phyloP scores from a whole-genome alignment of 2,797 vertebrate species.

The Lithobates pipiens region DNA sequence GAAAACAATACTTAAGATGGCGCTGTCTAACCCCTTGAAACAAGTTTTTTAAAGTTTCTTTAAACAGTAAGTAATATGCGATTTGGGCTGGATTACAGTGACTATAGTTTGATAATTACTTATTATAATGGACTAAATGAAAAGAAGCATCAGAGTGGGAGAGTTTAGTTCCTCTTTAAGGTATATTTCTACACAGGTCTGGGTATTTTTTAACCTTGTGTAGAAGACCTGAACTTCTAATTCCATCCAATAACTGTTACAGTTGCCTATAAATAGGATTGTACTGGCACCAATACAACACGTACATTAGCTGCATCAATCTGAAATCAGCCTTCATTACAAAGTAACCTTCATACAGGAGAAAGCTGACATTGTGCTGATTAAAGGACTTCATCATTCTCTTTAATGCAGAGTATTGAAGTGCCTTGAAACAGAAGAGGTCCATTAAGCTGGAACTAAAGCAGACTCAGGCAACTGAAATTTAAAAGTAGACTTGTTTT shows the following conservation, averaged over 20 bases:
- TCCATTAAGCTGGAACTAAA: background rate
- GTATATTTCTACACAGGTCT: too few relatives aligned
- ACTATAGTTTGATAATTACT: too few relatives aligned
- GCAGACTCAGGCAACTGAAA: background rate
- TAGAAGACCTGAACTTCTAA: background rate
- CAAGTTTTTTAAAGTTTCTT: too few relatives aligned
- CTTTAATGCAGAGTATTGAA: background rate
- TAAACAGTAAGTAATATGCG: too few relatives aligned
- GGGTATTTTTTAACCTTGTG: constrained; percentile 23
- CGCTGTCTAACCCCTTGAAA: too few relatives aligned
- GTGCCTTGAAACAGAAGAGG: background rate
- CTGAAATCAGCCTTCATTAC: constrained; percentile 41
- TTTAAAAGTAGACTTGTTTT: background rate
- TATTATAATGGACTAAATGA: too few relatives aligned
- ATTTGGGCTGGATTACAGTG: too few relatives aligned
- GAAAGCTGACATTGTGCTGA: constrained; percentile 21
- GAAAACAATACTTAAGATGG: too few relatives aligned
- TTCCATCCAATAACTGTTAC: background rate
- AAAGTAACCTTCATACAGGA: constrained; percentile 20
- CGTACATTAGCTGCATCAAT: constrained; percentile 33
- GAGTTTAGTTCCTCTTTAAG: too few relatives aligned
- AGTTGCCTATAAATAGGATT: constrained; percentile 22
- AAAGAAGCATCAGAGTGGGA: too few relatives aligned
- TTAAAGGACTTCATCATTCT: constrained; percentile 1
- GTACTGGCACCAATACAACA: constrained; percentile 19